These are phyloP conservation scores for Sminthopsis crassicaudata DNA, from an alignment of 2,113 vertebrate genomes.

Conservation along the genomic window DNA sequence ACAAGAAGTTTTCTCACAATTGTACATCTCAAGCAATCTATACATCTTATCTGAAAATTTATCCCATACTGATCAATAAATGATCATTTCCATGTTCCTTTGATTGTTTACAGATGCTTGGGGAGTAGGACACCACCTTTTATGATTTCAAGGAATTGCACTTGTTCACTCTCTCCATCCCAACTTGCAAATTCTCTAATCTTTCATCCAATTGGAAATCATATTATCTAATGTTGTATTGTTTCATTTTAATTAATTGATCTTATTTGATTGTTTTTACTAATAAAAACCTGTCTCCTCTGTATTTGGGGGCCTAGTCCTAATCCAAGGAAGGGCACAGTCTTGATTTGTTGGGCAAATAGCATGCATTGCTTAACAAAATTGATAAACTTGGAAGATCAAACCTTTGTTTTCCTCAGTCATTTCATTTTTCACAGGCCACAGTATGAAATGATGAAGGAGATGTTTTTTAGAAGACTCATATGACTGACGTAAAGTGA, in stretches of 20 bases:
- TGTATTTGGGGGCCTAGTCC: neutral
- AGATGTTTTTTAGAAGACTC: neutral
- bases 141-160: neutral
- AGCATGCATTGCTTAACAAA: neutral
- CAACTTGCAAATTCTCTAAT: neutral
- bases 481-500: neutral
- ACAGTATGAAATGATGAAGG: neutral
- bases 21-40: neutral
- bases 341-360: neutral
- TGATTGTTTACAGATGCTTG: neutral
- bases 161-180: neutral
- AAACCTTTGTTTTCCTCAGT: neutral
- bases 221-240: neutral
- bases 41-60: neutral
- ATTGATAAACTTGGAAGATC: no score
- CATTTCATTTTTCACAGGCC: neutral
- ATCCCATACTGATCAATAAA: neutral
- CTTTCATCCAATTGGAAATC: neutral
- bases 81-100: neutral
- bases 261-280: neutral
- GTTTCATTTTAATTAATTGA: neutral
- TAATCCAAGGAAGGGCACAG: neutral
- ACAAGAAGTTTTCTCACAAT: neutral
- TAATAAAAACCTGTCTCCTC: neutral
- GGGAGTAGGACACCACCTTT: neutral